These are phyloP conservation scores for Champsocephalus gunnari DNA, from an alignment of 2,797 vertebrate genomes.

Conservation along the genomic window DNA sequence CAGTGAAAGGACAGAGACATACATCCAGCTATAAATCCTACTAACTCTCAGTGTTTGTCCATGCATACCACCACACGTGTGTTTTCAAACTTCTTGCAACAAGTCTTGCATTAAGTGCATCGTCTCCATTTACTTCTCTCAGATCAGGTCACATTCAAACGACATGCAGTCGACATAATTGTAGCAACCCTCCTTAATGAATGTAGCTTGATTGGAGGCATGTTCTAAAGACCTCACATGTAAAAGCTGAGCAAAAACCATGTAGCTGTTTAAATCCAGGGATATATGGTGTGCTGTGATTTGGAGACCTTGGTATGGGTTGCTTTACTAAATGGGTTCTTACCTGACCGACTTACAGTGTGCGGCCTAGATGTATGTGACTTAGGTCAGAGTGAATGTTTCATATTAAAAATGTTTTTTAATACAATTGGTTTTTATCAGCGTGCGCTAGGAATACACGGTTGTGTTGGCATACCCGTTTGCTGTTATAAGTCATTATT, in stretches of 20 bases:
- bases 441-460: conserved; percentile 38
- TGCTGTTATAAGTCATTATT: conserved; percentile 30
- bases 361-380: conserved; percentile 52
- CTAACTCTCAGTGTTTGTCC: conserved; percentile 56
- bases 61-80: conserved; percentile 26
- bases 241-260: conserved; percentile 47
- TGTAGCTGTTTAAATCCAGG: conserved; percentile 69
- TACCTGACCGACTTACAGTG: conserved; percentile 41
- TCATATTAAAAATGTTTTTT: conserved; percentile 69
- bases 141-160: conserved; percentile 42
- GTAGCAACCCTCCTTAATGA: conserved; percentile 53
- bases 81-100: conserved; percentile 6
- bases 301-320: conserved; percentile 60
- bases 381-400: conserved; percentile 68
- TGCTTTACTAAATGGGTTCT: conserved; percentile 54
- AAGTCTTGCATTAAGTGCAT: conserved; percentile 1
- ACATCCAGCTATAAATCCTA: conserved; percentile 41
- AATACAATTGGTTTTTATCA: conserved; percentile 65
- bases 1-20: conserved; percentile 47
- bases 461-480: conserved; percentile 34
- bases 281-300: conserved; percentile 60
- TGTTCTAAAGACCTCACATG: conserved; percentile 44
- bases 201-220: conserved; percentile 55
- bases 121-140: conserved; percentile 19
- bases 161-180: conserved; percentile 34